phyloP scores from a whole-genome alignment of 2,888 invertebrate genomes.

The Didymodactylos carnosus region DNA sequence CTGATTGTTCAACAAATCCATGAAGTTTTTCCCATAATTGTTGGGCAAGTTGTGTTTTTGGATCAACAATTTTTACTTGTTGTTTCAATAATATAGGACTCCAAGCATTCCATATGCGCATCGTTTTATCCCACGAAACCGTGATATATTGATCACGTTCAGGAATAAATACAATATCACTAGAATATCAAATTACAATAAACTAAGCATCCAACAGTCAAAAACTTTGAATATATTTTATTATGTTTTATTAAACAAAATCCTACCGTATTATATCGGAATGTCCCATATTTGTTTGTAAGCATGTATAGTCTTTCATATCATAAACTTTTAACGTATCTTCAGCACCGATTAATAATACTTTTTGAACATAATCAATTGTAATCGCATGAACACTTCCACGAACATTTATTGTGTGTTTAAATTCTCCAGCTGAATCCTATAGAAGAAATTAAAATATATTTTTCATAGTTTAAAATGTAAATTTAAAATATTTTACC shows the following conservation, averaged over 20 bases:
- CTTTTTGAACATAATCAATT: conserved; percentile 5
- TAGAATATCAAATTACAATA: background rate
- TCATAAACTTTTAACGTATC: conserved; percentile 26
- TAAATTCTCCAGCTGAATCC: background rate
- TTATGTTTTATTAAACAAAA: background rate
- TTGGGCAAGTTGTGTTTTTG: background rate
- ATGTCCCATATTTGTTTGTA: conserved; percentile 32
- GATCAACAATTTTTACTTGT: background rate
- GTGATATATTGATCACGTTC: conserved; percentile 33
- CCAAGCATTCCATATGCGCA: conserved; percentile 33
- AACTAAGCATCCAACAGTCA: background rate
- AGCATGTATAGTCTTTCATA: conserved; percentile 25
- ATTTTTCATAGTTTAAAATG: background rate
- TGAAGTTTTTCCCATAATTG: background rate
- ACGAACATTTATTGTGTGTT: conserved; percentile 18
- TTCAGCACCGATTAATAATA: background rate
- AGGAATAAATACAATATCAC: conserved; percentile 27
- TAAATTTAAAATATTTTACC: conserved; percentile 19
- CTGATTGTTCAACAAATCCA: background rate
- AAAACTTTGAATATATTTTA: background rate
- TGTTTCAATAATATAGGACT: conserved; percentile 19
- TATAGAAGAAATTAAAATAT: background rate
- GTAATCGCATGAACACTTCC: conserved; percentile 3
- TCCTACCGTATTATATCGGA: conserved; percentile 24
- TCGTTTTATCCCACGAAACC: conserved; percentile 30